Evolutionary conservation across 2,888 invertebrate species (phyloP), one percentile per base, ranked within the genome.

Genomic region (Dichetophora obliterata): DNA sequence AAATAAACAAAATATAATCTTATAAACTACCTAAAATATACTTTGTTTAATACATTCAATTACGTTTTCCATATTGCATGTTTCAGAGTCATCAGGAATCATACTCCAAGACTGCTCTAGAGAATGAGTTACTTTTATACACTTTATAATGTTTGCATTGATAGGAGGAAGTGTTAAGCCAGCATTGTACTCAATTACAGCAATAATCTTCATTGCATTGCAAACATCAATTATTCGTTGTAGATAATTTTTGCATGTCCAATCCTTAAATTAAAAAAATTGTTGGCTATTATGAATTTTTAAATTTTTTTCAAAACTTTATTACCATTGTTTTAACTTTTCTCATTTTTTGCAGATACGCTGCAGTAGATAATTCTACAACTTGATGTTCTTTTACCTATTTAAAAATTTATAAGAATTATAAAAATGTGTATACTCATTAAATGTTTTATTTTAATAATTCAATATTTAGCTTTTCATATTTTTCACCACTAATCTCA

Each of bases 191-290:
- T 77, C 77, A 59, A 79, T 79, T 4, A 79, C 65, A 3, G 73
- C 75, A 5, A 50, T 74, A 16, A 79, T 66, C 37, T 59, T 22
- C 65, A 77, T 75, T 54, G 68, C 59, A 27, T 52, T 73, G 50
- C 79, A 79, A 16, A 73, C 77, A 22, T 79, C 74, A 14, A 79
- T 37, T 24, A 79, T 77, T 5, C 75, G 77, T 37, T 79, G 79
- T 24, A 79, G 54, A 52, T 79, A 79, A 37, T 78, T 77, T 24
- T 72, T 77, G 14, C 59, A n/a, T 5, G 27, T 69, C 68, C 54
- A 73, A 24, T 54, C 37, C 74, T 78, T n/a, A 3, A 59, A 19
- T n/a, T 31, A 71, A 22, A 57, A 57, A n/a, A 22, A 5, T 37
- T 27, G 9, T 57, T 22, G 8, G 11, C 8, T 31, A 50, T 70